phyloP scores from a whole-genome alignment of 2,888 invertebrate genomes.

The Habrosyne pyritoides region DNA sequence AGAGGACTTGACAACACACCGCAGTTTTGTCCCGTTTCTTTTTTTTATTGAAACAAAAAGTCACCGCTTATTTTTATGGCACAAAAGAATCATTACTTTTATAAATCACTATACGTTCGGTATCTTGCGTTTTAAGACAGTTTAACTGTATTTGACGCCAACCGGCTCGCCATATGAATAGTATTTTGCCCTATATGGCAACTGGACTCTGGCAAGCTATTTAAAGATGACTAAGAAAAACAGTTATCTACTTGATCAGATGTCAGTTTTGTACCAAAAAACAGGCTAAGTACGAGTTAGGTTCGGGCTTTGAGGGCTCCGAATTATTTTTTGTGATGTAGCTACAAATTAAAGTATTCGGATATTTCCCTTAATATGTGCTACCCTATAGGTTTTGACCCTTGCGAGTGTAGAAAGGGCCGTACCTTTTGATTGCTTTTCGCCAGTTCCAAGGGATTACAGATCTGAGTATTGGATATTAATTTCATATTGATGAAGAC shows the following conservation, averaged over 20 bases:
- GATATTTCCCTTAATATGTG: no score
- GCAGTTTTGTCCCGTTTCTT: background rate
- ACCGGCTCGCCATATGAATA: constrained; percentile 47
- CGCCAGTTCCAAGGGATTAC: no score
- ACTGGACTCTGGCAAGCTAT: constrained; percentile 21
- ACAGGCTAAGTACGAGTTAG: no score
- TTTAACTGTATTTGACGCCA: constrained; percentile 44
- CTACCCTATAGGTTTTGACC: no score
- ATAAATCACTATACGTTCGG: constrained; percentile 7
- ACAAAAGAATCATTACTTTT: constrained; percentile 5
- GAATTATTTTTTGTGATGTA: no score
- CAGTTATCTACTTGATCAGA: constrained; percentile 23
- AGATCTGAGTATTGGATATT: no score
- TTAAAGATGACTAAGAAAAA: constrained; percentile 10
- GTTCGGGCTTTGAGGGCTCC: no score
- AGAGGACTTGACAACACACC: background rate
- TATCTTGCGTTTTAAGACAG: constrained; percentile 27
- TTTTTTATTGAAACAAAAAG: background rate
- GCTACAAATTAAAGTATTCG: no score
- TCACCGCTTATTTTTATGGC: background rate
- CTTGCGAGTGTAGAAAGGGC: no score
- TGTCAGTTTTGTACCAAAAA: no score
- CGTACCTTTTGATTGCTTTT: no score
- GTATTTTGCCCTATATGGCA: constrained; percentile 46
- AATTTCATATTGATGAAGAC: no score